Percentiles rank a stretch among this genome's conserved stretches.
Conservation (phyloP, 2,113 vertebrate species). For the Jacana jacana region DNA sequence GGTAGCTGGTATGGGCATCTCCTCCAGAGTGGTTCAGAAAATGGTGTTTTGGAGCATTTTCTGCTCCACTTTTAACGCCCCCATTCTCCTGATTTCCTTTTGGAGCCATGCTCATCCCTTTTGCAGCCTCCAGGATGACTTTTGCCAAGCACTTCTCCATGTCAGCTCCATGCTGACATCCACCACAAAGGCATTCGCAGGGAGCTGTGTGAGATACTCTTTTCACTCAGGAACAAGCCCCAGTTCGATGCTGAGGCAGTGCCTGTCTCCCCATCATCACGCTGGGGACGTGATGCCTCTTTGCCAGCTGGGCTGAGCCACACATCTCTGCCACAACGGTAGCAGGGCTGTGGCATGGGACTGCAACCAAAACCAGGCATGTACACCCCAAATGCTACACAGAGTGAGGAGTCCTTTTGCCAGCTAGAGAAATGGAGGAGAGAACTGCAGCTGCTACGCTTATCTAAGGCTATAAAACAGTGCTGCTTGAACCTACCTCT, state of each 20-base stretch:
- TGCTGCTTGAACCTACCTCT: neutral
- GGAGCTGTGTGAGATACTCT: rapidly evolving
- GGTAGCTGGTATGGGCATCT: too few species aligned
- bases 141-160: rapidly evolving
- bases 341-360: neutral
- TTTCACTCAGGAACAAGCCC: rapidly evolving
- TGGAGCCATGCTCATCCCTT: neutral
- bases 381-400: neutral
- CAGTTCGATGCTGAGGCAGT: rapidly evolving
- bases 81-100: neutral
- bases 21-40: neutral
- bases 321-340: rapidly evolving
- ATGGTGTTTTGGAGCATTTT: neutral
- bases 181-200: neutral
- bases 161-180: rapidly evolving
- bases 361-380: rapidly evolving
- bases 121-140: neutral
- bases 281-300: rapidly evolving
- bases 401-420: neutral
- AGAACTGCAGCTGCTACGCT: rapidly evolving
- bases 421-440: neutral
- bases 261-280: rapidly evolving
- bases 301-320: neutral
- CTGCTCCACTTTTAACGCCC: neutral
- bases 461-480: neutral